Evolutionary conservation across 1,140 invertebrate genomes (phyloP).

Genomic region (Bombus haemorrhoidalis): DNA sequence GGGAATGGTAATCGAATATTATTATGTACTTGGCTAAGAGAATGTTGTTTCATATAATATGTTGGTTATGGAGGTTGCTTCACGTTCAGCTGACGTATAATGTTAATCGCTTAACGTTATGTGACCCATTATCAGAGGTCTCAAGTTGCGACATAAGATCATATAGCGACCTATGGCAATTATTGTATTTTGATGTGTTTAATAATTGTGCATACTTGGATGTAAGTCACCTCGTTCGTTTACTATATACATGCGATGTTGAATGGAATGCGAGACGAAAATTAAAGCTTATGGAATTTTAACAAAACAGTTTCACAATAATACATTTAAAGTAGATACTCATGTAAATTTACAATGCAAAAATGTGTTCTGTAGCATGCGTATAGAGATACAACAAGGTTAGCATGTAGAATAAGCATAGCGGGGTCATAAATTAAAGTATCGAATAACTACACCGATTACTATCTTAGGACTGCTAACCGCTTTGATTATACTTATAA

Average conservation of each 20-base stretch:
- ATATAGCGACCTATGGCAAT: background rate
- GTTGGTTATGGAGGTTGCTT: background rate
- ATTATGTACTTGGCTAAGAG: background rate
- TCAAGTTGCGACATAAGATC: background rate
- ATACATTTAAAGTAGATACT: background rate
- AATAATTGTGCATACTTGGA: background rate
- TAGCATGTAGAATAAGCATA: background rate
- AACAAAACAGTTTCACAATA: too few relatives aligned
- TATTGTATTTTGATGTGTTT: background rate
- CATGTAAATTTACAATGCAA: background rate
- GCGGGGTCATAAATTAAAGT: background rate
- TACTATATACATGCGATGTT: background rate
- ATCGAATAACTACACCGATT: background rate
- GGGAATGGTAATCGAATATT: background rate
- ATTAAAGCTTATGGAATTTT: background rate
- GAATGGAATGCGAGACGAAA: background rate
- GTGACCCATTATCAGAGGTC: background rate
- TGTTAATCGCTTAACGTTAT: conserved; percentile 21
- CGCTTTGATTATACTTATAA: background rate
- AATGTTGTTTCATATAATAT: background rate
- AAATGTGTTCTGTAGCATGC: background rate
- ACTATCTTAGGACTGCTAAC: background rate
- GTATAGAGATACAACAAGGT: background rate
- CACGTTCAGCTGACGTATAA: background rate
- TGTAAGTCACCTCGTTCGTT: background rate